phyloP scores from a whole-genome alignment of 2,888 invertebrate species.

The Eurytoma californica region DNA sequence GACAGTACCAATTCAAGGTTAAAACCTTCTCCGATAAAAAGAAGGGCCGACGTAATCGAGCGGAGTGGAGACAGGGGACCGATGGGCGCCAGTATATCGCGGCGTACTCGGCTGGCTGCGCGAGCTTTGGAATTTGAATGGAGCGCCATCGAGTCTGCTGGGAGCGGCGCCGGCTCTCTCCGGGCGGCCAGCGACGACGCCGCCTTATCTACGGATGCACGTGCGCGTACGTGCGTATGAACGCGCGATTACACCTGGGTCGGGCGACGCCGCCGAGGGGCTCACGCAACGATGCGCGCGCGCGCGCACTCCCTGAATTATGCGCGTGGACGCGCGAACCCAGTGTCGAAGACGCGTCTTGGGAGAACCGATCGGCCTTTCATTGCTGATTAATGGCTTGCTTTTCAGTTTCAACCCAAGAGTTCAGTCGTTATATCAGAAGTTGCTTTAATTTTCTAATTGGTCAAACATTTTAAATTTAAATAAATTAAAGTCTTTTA shows the following conservation, averaged over 20 bases:
- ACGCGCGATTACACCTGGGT: neutral
- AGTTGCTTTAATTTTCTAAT: too few relatives aligned
- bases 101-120: neutral
- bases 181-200: neutral
- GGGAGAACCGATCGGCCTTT: neutral
- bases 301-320: neutral
- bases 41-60: too few relatives aligned
- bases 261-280: neutral
- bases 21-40: too few relatives aligned
- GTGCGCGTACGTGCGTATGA: constrained; percentile 32
- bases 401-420: too few relatives aligned
- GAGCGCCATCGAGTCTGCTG: neutral
- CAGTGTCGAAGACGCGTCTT: neutral
- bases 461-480: too few relatives aligned
- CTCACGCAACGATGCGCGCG: neutral
- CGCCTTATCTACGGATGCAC: constrained; percentile 47
- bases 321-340: neutral
- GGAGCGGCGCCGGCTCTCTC: neutral
- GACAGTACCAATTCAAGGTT: too few relatives aligned
- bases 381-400: too few relatives aligned
- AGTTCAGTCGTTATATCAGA: too few relatives aligned
- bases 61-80: too few relatives aligned
- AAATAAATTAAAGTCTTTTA: too few relatives aligned
- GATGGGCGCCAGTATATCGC: too few relatives aligned
- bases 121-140: constrained; percentile 33